These are phyloP conservation scores for Coecobrya sp. DNA, from an alignment of 2,888 invertebrate genomes.

Conservation along the genomic window DNA sequence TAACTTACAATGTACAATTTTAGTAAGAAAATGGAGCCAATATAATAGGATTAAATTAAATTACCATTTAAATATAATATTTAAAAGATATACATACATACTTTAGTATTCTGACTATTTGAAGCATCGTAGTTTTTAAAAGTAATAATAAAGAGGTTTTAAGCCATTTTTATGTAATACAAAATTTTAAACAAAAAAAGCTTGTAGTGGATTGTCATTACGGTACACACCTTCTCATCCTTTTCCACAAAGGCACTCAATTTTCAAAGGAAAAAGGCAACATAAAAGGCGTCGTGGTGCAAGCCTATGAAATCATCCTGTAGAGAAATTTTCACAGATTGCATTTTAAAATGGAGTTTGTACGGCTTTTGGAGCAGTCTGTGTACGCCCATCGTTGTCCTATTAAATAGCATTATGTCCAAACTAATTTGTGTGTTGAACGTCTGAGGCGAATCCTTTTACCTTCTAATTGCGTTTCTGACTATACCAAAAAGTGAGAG, in stretches of 20 bases:
- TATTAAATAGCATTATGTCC: neutral
- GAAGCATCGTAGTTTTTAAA: neutral
- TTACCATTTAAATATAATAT: too few species aligned
- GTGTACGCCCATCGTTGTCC: neutral
- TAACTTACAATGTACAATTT: too few species aligned
- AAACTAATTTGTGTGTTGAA: neutral
- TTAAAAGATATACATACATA: too few species aligned
- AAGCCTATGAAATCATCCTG: neutral
- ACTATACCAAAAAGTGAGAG: neutral
- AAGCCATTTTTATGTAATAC: neutral
- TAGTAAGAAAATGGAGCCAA: too few species aligned
- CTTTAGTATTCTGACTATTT: neutral
- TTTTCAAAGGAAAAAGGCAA: neutral
- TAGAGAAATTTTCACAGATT: neutral
- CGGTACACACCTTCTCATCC: too few species aligned
- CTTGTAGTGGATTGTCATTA: too few species aligned
- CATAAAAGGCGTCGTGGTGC: neutral
- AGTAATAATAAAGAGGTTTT: slow-evolving; percentile 14
- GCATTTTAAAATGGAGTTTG: neutral
- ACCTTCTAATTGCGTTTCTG: neutral
- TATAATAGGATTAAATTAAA: too few species aligned
- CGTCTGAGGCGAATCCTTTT: slow-evolving; percentile 12
- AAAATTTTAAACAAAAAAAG: too few species aligned
- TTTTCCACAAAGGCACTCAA: too few species aligned
- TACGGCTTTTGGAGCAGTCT: neutral